These are phyloP conservation scores for Magallana gigas DNA, from an alignment of 1,140 invertebrate species.

Conservation along the genomic window DNA sequence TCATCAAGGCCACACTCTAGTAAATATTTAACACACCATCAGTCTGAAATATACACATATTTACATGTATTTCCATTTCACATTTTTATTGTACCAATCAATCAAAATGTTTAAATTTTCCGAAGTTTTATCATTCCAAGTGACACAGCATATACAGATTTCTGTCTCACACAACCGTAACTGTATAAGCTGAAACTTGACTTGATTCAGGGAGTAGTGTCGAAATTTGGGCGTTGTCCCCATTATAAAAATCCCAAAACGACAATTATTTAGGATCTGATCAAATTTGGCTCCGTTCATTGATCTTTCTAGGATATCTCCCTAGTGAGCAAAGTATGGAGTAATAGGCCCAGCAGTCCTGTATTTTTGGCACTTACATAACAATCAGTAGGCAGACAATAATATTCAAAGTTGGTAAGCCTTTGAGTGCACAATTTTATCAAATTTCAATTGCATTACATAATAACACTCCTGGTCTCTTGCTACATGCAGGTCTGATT, in stretches of 20 bases:
- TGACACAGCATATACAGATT: no score
- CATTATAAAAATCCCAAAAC: no score
- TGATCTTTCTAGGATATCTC: neutral
- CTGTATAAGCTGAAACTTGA: no score
- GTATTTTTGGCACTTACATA: neutral
- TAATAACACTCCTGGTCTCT: neutral
- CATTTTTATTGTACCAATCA: neutral
- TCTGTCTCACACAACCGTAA: no score
- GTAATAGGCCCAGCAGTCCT: neutral
- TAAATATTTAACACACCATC: neutral
- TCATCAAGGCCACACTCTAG: neutral
- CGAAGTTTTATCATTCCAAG: no score
- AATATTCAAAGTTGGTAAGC: neutral
- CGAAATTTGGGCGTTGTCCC: no score
- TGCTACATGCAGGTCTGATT: neutral
- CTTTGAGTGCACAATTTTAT: slow-evolving; percentile 26
- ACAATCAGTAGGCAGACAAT: neutral
- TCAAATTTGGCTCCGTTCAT: neutral
- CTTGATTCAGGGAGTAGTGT: no score
- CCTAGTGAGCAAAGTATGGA: slow-evolving; percentile 13
- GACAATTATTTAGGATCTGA: neutral
- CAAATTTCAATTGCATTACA: neutral
- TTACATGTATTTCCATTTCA: neutral
- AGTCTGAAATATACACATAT: neutral
- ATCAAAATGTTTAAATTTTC: neutral